phyloP scores from a whole-genome alignment of 2,113 vertebrate species.

The Proterorhinus semilunaris region DNA sequence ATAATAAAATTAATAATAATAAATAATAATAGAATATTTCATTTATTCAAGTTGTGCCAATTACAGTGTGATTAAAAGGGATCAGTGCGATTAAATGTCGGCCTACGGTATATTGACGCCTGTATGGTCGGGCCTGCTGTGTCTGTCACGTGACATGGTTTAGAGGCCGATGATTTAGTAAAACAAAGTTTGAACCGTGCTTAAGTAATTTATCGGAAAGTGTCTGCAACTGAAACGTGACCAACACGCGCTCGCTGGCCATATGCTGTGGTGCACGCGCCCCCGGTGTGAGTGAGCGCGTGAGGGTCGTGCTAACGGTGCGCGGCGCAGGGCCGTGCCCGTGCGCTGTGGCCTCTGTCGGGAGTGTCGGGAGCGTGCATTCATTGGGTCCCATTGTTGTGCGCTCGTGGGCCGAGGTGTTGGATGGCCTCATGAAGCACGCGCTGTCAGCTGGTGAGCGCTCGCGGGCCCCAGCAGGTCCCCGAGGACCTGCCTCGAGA shows the following conservation, averaged over 20 bases:
- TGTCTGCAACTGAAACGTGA: slow-evolving; percentile 33
- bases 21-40: neutral
- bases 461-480: slow-evolving; percentile 82
- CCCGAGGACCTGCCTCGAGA: slow-evolving; percentile 82
- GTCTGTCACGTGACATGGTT: neutral
- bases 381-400: slow-evolving; percentile 84
- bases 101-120: too few species aligned
- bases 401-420: slow-evolving; percentile 83
- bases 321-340: slow-evolving; percentile 24
- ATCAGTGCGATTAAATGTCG: too few species aligned
- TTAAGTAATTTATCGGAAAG: slow-evolving; percentile 32
- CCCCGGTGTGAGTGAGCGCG: slow-evolving; percentile 62
- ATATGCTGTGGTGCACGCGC: slow-evolving; percentile 87
- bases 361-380: slow-evolving; percentile 73
- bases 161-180: neutral
- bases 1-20: neutral
- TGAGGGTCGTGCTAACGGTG: slow-evolving; percentile 5
- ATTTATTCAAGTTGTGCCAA: too few species aligned
- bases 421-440: slow-evolving; percentile 89
- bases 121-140: neutral
- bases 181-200: slow-evolving; percentile 13
- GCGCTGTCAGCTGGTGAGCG: slow-evolving; percentile 99
- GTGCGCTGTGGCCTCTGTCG: slow-evolving; percentile 38
- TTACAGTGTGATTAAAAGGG: too few species aligned
- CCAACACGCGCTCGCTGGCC: slow-evolving; percentile 80